phyloP scores from a whole-genome alignment of 2,888 invertebrate genomes.

The Cepaea hortensis region DNA sequence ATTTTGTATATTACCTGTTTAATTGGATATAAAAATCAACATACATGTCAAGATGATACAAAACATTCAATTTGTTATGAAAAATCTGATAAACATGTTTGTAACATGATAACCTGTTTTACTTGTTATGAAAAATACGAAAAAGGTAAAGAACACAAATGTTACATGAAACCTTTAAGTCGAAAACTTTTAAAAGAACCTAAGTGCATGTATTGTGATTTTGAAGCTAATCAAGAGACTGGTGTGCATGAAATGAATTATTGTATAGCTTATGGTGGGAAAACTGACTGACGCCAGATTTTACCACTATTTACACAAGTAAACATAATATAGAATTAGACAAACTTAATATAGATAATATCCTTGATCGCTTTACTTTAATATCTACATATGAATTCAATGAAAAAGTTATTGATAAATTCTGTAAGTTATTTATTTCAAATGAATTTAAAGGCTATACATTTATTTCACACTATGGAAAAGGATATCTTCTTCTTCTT shows the following conservation, averaged over 20 bases:
- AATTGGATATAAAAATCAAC: slow-evolving; percentile 2
- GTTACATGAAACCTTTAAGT: neutral
- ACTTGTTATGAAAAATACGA: slow-evolving; percentile 14
- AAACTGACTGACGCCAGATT: neutral
- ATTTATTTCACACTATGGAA: slow-evolving; percentile 23
- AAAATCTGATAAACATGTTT: neutral
- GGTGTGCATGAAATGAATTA: slow-evolving; percentile 14
- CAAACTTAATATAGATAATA: slow-evolving; percentile 14
- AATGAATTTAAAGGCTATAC: neutral
- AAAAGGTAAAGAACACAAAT: neutral
- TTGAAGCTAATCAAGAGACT: slow-evolving; percentile 8
- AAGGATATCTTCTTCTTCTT: too few species aligned
- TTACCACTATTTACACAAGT: neutral
- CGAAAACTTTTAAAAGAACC: neutral
- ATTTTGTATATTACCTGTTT: slow-evolving; percentile 1
- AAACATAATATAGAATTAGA: neutral
- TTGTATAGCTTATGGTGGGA: neutral
- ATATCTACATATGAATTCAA: neutral
- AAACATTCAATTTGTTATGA: neutral
- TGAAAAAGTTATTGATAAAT: slow-evolving; percentile 19
- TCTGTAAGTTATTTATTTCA: slow-evolving; percentile 22
- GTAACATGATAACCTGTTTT: slow-evolving; percentile 1
- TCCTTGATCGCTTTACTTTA: neutral
- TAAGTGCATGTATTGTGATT: slow-evolving; percentile 10
- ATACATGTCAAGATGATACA: neutral